phyloP scores from a whole-genome alignment of 2,113 vertebrate species.

The Brachyhypopomus gauderio region DNA sequence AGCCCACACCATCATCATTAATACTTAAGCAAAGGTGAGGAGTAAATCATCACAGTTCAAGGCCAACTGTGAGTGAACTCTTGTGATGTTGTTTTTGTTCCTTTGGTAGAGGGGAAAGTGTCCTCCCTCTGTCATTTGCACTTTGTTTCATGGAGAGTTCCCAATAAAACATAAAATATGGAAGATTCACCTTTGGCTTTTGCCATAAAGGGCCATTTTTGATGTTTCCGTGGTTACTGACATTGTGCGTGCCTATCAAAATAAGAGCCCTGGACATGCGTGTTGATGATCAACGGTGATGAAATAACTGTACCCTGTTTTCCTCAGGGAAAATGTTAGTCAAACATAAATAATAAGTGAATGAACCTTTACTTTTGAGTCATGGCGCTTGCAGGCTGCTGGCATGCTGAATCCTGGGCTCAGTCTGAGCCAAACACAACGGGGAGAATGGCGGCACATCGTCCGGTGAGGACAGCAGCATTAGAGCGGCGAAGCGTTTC shows the following conservation, averaged over 20 bases:
- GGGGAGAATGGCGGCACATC: slow-evolving; percentile 58
- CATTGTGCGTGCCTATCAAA: background rate
- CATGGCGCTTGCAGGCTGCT: slow-evolving; percentile 55
- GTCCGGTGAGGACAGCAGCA: slow-evolving; percentile 60
- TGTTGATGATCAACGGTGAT: slow-evolving; percentile 12
- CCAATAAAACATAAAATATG: background rate
- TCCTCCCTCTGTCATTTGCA: slow-evolving; percentile 34
- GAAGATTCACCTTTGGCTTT: background rate
- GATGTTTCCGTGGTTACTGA: background rate
- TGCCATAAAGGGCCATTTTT: background rate
- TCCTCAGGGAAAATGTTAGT: slow-evolving; percentile 48
- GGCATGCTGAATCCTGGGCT: slow-evolving; percentile 57
- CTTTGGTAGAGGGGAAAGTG: slow-evolving; percentile 36
- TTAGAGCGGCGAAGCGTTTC: slow-evolving; percentile 54
- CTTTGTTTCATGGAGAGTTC: slow-evolving; percentile 23
- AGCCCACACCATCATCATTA: slow-evolving; percentile 66
- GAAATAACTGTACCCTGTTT: slow-evolving; percentile 10
- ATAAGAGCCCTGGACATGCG: background rate
- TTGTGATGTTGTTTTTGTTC: slow-evolving; percentile 21
- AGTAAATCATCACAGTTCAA: slow-evolving; percentile 65
- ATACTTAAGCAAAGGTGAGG: slow-evolving; percentile 58
- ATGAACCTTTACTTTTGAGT: slow-evolving; percentile 51
- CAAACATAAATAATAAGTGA: slow-evolving; percentile 60
- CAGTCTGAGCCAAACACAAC: slow-evolving; percentile 52
- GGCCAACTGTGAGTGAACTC: slow-evolving; percentile 64